Evolutionary conservation across 2,113 vertebrate genomes (phyloP).

Genomic region (Heteronetta atricapilla): DNA sequence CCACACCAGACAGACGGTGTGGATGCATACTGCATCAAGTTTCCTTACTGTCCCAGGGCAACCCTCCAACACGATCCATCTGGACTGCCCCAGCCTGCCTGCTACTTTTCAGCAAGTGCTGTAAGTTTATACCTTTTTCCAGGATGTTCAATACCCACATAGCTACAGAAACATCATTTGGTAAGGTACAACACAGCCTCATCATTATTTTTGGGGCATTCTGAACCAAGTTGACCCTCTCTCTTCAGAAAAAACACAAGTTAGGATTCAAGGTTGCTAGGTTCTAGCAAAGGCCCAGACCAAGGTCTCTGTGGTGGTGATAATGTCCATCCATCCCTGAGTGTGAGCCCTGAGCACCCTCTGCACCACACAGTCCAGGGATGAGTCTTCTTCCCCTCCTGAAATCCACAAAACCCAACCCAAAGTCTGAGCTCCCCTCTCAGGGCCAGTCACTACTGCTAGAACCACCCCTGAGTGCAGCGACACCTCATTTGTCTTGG

Average conservation of each 20-base stretch:
- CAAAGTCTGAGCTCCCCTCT: neutral
- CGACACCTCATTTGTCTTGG: neutral
- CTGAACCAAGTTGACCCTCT: neutral
- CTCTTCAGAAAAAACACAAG: neutral
- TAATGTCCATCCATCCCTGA: neutral
- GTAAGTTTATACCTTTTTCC: neutral
- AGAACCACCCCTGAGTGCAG: neutral
- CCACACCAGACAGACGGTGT: neutral
- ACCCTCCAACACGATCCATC: neutral
- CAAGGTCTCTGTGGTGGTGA: neutral
- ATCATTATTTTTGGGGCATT: neutral
- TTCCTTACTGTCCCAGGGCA: neutral
- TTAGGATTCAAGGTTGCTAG: neutral
- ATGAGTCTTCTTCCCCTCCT: slow-evolving; percentile 4
- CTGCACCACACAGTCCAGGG: neutral
- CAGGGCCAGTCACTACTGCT: neutral
- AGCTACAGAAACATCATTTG: neutral
- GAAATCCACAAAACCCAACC: neutral
- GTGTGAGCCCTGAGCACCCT: neutral
- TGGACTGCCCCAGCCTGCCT: neutral
- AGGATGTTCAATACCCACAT: neutral
- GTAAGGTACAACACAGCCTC: neutral
- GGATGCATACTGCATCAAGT: neutral
- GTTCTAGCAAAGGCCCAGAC: neutral
- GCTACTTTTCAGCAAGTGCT: neutral